These are phyloP conservation scores for Apodemus speciosus DNA, from an alignment of 2,113 vertebrate species.

Conservation along the genomic window DNA sequence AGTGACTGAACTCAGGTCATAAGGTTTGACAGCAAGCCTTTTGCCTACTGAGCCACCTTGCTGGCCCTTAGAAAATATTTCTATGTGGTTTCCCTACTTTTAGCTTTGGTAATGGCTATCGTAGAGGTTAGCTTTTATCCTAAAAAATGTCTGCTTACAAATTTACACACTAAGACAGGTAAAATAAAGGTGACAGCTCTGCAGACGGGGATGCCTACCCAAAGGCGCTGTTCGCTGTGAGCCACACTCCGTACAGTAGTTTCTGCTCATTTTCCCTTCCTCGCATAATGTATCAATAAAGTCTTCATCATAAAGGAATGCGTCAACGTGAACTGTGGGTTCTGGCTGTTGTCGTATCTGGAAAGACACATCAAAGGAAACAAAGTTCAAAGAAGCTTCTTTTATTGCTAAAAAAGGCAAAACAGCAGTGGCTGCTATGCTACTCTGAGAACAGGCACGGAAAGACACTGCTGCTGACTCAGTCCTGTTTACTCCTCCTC, in stretches of 20 bases:
- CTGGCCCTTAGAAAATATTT: neutral
- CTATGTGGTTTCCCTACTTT: neutral
- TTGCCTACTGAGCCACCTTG: neutral
- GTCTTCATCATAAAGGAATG: conserved; percentile 95
- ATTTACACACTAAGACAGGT: neutral
- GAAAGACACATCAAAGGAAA: conserved; percentile 74
- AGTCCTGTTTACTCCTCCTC: neutral
- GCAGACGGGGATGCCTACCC: conserved; percentile 83
- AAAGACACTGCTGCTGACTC: neutral
- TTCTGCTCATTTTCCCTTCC: conserved; percentile 92
- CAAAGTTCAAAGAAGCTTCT: conserved; percentile 71
- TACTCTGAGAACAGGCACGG: conserved; percentile 43
- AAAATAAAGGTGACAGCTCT: conserved; percentile 8
- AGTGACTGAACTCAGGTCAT: neutral
- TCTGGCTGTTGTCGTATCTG: conserved; percentile 88
- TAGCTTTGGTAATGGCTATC: neutral
- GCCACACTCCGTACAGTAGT: conserved; percentile 91
- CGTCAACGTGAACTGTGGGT: conserved; percentile 91
- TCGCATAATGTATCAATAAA: conserved; percentile 92
- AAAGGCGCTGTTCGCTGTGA: conserved; percentile 90
- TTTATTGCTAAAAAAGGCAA: conserved; percentile 74
- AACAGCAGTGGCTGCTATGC: conserved; percentile 56
- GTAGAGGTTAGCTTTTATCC: neutral
- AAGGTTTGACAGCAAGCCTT: neutral
- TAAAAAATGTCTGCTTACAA: conserved; percentile 16